phyloP scores from a whole-genome alignment of 2,888 invertebrate genomes.

The Diploptera punctata region DNA sequence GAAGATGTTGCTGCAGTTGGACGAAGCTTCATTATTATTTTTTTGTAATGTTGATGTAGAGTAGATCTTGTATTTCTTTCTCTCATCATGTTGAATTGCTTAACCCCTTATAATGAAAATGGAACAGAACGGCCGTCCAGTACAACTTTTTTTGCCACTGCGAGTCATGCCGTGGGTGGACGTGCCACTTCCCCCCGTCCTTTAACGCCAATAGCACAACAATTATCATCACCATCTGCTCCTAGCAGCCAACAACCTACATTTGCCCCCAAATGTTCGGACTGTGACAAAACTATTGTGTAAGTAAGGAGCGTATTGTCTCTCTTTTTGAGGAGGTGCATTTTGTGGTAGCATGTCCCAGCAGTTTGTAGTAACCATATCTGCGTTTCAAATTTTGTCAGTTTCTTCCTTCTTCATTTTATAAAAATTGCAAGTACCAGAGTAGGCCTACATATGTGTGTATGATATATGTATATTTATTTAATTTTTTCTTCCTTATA shows the following conservation, averaged over 20 bases:
- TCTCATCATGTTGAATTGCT: constrained; percentile 17
- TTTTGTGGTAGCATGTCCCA: constrained; percentile 19
- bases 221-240: constrained; percentile 51
- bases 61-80: not conserved
- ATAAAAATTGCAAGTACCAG: too few species aligned
- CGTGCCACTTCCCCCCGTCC: constrained; percentile 60
- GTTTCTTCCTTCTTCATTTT: not conserved
- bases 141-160: constrained; percentile 69
- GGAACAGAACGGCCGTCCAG: constrained; percentile 47
- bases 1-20: not conserved
- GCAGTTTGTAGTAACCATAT: not conserved
- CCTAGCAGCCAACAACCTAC: constrained; percentile 21
- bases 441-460: too few species aligned
- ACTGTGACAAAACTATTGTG: constrained; percentile 88
- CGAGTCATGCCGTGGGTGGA: constrained; percentile 77
- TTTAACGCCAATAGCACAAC: constrained; percentile 58
- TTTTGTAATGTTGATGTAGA: not conserved
- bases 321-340: not conserved
- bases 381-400: not conserved
- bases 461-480: too few species aligned
- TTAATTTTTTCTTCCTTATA: too few species aligned
- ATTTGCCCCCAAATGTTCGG: constrained; percentile 74
- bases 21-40: not conserved
- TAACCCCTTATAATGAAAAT: constrained; percentile 1
- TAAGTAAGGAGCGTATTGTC: constrained; percentile 66